These are phyloP conservation scores for Ormyrus labotus DNA, from an alignment of 2,888 invertebrate genomes.

Conservation along the genomic window DNA sequence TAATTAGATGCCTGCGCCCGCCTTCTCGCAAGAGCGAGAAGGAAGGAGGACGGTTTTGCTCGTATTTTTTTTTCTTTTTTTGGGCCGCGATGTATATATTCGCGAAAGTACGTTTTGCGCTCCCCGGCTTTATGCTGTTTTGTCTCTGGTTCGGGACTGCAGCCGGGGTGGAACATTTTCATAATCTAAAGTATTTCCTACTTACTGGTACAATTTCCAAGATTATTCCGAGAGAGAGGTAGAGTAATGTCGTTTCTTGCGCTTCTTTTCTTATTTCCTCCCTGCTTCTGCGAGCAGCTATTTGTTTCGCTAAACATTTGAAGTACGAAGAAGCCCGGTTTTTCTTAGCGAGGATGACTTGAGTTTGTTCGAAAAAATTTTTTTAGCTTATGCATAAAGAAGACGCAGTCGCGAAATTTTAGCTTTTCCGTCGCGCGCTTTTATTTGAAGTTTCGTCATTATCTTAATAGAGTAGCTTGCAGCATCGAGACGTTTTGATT, in stretches of 20 bases:
- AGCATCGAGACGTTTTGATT: no score
- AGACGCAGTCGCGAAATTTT: no score
- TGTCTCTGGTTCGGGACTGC: background rate
- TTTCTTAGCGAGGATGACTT: no score
- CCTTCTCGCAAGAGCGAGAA: background rate
- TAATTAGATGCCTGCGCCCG: slow-evolving; percentile 38
- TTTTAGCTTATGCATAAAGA: no score
- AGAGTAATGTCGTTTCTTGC: slow-evolving; percentile 16
- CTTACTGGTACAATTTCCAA: slow-evolving; percentile 2
- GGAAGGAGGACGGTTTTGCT: background rate
- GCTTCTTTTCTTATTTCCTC: background rate
- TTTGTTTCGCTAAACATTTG: no score
- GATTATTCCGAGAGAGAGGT: slow-evolving; percentile 8
- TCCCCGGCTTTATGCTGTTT: background rate
- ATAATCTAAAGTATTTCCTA: slow-evolving; percentile 19
- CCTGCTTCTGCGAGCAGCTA: no score
- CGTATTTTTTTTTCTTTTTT: background rate
- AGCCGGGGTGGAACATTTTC: slow-evolving; percentile 2
- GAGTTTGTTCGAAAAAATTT: no score
- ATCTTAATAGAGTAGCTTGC: no score
- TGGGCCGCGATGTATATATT: background rate
- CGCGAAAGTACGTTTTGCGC: background rate
- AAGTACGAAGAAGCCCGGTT: no score
- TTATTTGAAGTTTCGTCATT: no score
- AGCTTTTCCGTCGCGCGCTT: no score